phyloP scores from a whole-genome alignment of 2,113 vertebrate genomes.

The Galemys pyrenaicus region DNA sequence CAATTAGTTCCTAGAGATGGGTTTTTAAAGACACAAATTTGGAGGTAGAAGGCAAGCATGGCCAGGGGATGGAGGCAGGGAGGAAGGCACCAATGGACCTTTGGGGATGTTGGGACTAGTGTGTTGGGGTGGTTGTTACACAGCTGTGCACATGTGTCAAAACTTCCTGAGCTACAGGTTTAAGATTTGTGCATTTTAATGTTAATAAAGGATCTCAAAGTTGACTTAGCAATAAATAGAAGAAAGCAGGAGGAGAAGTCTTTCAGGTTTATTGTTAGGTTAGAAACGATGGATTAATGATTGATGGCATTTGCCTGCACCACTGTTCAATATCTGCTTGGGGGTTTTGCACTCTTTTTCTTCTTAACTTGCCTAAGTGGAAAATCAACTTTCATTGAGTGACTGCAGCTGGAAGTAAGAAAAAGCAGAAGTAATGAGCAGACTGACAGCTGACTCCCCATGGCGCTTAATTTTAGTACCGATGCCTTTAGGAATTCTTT shows the following conservation, averaged over 20 bases:
- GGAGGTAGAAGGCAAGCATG: background rate
- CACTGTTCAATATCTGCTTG: background rate
- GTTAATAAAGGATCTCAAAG: background rate
- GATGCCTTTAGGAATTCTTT: slow-evolving; percentile 53
- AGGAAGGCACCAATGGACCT: background rate
- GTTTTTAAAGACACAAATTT: background rate
- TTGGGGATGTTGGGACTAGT: background rate
- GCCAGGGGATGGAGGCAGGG: accelerated
- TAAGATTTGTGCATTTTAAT: background rate
- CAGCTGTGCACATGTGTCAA: background rate
- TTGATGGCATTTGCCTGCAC: background rate
- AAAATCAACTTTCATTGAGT: slow-evolving; percentile 56
- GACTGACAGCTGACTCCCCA: slow-evolving; percentile 47
- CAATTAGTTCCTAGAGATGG: background rate
- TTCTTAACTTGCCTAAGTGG: slow-evolving; percentile 52
- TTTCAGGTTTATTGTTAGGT: background rate
- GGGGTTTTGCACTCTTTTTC: background rate
- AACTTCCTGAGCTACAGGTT: background rate
- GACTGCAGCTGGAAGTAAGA: slow-evolving; percentile 59
- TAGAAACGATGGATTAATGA: background rate
- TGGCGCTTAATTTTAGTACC: slow-evolving; percentile 46
- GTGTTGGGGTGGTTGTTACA: background rate
- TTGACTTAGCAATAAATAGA: background rate
- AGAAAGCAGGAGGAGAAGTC: background rate
- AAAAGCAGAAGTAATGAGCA: slow-evolving; percentile 15